Base-by-base conservation (phyloP, 2,113 vertebrate genomes). In the Mastomys natalensis region DNA sequence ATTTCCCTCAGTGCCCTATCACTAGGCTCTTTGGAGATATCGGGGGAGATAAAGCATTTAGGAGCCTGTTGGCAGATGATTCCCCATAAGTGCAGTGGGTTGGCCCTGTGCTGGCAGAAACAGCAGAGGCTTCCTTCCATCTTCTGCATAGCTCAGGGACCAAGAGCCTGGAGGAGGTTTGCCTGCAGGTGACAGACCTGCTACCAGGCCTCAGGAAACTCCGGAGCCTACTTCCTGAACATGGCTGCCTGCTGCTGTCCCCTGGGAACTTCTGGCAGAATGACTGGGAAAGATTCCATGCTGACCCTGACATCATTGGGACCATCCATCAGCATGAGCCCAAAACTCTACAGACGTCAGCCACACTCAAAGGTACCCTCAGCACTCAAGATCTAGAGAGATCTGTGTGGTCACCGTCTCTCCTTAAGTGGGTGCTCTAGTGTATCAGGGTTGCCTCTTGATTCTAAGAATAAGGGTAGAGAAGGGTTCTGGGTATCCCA, bases 211-310 rank as follows among this genome's bases (percentile, higher is more conserved):
- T 99, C 37, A 98, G 98, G 96, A 99, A 99, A 95, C 99, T 99
- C 97, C 99, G 98, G 91, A 98, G 98, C 7, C 98, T 99, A 43
- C 99, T 99, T 37, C 99, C 99, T 0, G 99, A 99, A 73, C 99
- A 99, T 3, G 99, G 99, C 94, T 99, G 99, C 96, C 99, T 99
- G 78, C 97, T 99, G 26, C 98, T 99, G 10, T 99, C 99, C 64
- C 99, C 99, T 0, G 99, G 99, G 0, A 99, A 99, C 99, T 99
- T 99, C 98, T 99, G 99, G 99, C 99, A 99, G 98, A 99, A 99
- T 62, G 99, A 99, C 97, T 98, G 98, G 1, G 99, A 99, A n/a
- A 98, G 98, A 64, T 99, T 99, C 51, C 99, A 99, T 7, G 98
- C 99, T 0, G 99, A 99, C 97, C 98, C 99, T 0, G 99, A 99